A percentile compares a stretch with the other conserved stretches of the same genome.
phyloP scores from a whole-genome alignment of 2,888 invertebrate species.

The Andrena chrysosceles region DNA sequence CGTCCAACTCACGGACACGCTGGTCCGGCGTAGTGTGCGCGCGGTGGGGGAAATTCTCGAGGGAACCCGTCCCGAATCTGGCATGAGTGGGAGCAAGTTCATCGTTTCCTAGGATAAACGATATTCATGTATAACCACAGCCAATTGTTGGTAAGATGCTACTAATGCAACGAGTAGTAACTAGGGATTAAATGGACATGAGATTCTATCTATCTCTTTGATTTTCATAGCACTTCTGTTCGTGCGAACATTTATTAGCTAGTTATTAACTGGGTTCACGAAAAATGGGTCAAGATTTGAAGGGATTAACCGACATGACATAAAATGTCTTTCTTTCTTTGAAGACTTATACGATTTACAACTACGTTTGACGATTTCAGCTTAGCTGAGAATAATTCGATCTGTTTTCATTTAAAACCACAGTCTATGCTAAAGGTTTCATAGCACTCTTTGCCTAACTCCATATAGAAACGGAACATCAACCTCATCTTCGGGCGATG shows the following conservation, averaged over 20 bases:
- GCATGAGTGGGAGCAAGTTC: neutral
- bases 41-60: no score
- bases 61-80: no score
- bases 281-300: neutral
- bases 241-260: neutral
- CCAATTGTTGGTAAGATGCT: neutral
- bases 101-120: neutral
- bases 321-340: neutral
- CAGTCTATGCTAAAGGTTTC: neutral
- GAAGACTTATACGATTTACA: neutral
- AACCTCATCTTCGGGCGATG: neutral
- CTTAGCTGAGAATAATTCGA: neutral
- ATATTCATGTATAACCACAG: no score
- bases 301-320: neutral
- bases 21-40: no score
- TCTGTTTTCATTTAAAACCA: neutral
- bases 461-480: neutral
- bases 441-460: neutral
- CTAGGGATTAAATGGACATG: no score
- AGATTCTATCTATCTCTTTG: no score
- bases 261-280: neutral
- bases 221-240: no score
- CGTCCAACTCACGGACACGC: no score
- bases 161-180: neutral
- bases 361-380: neutral